Base-by-base conservation (phyloP, 2,113 vertebrate genomes). In the Caloenas nicobarica region DNA sequence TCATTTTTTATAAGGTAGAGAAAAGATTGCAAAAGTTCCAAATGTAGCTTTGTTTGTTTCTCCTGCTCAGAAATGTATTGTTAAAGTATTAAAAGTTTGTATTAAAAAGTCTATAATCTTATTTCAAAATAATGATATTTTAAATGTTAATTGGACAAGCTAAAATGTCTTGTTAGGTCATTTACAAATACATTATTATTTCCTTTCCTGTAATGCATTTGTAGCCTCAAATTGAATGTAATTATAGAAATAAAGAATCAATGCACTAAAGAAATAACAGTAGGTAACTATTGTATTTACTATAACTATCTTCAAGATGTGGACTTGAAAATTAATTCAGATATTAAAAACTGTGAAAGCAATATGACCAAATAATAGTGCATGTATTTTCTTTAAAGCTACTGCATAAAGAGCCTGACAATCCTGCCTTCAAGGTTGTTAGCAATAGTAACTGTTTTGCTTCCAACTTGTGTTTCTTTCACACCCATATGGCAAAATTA, bases 61-160 rank as follows among this genome's bases (percentile, higher is more conserved):
- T 95, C 34, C 78, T 81, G 34, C 50, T 95, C 54, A 84, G 61
- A 88, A 92, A 77, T 62, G 42, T 79, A 34, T 86, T 83, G 56
- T 71, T 91, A 56, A 86, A 88, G 28, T 51, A 19, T 81, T 97
- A 97, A 97, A 97, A 81, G 83, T 94, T 92, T 78, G 57, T 78
- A 76, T 97, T 96, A 91, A 92, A 94, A 92, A 88, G 68, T 95
- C 72, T 93, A 9, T 94, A 94, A 86, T 96, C 72, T 91, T 96
- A 81, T 80, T 93, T 97, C 69, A 96, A 94, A 93, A 80, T 93
- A 94, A 90, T 69, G 80, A 91, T 94, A 72, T 64, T 95, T 92
- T 92, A 84, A 90, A 86, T 79, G 36, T 91, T 91, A 93, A 91
- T 79, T 86, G 46, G 56, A 70, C 69, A 90, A 88, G 38, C 68